Evolutionary conservation across 2,888 invertebrate genomes (phyloP).

Genomic region (Xanthostigma xanthostigma): DNA sequence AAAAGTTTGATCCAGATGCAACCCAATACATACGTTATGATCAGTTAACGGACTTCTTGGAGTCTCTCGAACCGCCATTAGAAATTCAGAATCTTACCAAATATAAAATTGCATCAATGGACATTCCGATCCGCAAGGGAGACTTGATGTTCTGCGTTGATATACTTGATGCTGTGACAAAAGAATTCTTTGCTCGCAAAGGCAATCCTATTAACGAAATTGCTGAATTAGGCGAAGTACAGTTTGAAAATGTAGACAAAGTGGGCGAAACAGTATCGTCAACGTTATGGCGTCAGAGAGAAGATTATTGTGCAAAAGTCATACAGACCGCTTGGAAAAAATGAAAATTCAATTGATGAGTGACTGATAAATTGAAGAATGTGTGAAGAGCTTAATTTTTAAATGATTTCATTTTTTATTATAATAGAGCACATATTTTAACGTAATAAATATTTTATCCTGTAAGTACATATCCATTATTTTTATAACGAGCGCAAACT

Average conservation of each 20-base stretch:
- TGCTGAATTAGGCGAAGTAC: conserved; percentile 73
- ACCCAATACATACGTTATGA: conserved; percentile 94
- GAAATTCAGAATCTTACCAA: conserved; percentile 98
- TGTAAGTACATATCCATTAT: no score
- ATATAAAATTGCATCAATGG: conserved; percentile 97
- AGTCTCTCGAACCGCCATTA: conserved; percentile 89
- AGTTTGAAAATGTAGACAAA: conserved; percentile 60
- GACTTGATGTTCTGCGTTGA: conserved; percentile 97
- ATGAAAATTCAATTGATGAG: no score
- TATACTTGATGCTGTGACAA: conserved; percentile 93
- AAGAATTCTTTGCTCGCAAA: conserved; percentile 95
- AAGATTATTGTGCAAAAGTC: conserved; percentile 89
- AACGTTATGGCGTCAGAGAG: conserved; percentile 88
- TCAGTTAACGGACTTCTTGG: conserved; percentile 86
- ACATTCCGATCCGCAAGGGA: conserved; percentile 95
- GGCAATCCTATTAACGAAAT: conserved; percentile 90
- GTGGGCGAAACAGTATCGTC: conserved; percentile 86
- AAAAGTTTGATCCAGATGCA: conserved; percentile 95
- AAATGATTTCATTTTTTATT: no score
- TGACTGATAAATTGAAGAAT: no score
- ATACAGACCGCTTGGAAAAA: conserved; percentile 90
- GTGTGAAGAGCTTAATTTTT: no score
- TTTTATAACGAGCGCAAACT: no score
- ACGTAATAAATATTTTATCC: no score
- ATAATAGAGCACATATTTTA: no score